Conservation (phyloP, 1,140 invertebrate genomes). For the Rhyacophila brunnea region DNA sequence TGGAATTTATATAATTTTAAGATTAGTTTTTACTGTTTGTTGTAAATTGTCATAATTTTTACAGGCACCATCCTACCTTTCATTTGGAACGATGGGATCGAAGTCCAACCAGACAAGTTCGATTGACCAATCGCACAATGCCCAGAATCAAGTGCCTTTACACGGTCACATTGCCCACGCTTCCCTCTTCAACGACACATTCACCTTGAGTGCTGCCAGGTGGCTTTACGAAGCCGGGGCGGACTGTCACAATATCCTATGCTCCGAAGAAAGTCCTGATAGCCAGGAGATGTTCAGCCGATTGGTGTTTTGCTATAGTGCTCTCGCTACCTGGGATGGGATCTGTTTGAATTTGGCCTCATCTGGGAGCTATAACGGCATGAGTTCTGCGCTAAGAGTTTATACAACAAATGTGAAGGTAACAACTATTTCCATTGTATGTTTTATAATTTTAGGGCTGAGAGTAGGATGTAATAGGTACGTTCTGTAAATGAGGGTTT, state of each 20-base stretch:
- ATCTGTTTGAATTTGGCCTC: slow-evolving; percentile 57
- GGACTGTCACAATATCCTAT: slow-evolving; percentile 26
- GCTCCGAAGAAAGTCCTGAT: slow-evolving; percentile 28
- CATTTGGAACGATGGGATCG: slow-evolving; percentile 28
- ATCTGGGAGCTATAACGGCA: slow-evolving; percentile 49
- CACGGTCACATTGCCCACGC: slow-evolving; percentile 33
- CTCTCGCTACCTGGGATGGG: slow-evolving; percentile 53
- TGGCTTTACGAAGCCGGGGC: slow-evolving; percentile 32
- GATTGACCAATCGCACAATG: slow-evolving; percentile 24
- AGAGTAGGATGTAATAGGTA: too few species aligned
- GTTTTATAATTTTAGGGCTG: too few species aligned
- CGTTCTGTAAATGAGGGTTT: too few species aligned
- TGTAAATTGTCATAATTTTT: too few species aligned
- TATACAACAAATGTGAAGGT: slow-evolving; percentile 53
- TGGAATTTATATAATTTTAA: too few species aligned
- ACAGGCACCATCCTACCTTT: slow-evolving; percentile 31
- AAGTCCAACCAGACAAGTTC: slow-evolving; percentile 17
- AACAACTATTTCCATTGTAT: too few species aligned
- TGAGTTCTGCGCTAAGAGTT: slow-evolving; percentile 47
- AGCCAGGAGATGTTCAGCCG: slow-evolving; percentile 40
- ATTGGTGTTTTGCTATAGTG: slow-evolving; percentile 55
- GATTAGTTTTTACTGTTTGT: too few species aligned
- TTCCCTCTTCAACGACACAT: slow-evolving; percentile 30
- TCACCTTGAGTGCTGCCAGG: slow-evolving; percentile 24
- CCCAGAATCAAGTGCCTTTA: slow-evolving; percentile 26